Conservation (phyloP, 2,888 invertebrate species). For the Chaitophorus viminalis region DNA sequence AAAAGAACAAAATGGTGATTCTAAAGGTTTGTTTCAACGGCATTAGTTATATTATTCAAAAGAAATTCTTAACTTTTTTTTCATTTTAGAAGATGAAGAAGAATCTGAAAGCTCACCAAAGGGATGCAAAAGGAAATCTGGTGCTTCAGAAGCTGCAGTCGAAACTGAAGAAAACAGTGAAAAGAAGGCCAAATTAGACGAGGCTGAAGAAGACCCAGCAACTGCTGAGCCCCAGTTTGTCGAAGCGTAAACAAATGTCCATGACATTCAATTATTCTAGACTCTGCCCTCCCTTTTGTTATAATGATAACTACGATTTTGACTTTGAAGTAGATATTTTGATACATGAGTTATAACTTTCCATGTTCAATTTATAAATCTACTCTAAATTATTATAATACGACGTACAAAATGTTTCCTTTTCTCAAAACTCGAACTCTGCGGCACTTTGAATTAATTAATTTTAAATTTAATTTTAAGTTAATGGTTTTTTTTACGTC, state of each 20-base stretch:
- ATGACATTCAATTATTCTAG: slow-evolving; percentile 61
- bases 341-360: slow-evolving; percentile 42
- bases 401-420: slow-evolving; percentile 48
- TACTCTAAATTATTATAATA: slow-evolving; percentile 51
- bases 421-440: slow-evolving; percentile 21
- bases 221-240: slow-evolving; percentile 60
- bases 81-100: slow-evolving; percentile 38
- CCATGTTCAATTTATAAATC: slow-evolving; percentile 49
- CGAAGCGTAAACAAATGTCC: slow-evolving; percentile 57
- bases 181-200: slow-evolving; percentile 54
- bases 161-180: slow-evolving; percentile 46
- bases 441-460: slow-evolving; percentile 58
- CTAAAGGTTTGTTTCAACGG: slow-evolving; percentile 46
- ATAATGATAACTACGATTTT: slow-evolving; percentile 48
- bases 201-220: slow-evolving; percentile 58
- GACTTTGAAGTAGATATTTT: slow-evolving; percentile 52
- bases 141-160: slow-evolving; percentile 39
- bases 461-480: slow-evolving; percentile 58
- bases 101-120: slow-evolving; percentile 48
- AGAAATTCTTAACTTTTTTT: not conserved
- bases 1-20: slow-evolving; percentile 49
- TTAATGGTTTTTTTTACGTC: slow-evolving; percentile 56
- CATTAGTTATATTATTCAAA: not conserved
- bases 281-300: slow-evolving; percentile 52
- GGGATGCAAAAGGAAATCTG: slow-evolving; percentile 56